Evolutionary conservation across 2,888 invertebrate genomes (phyloP).

Genomic region (Altica lythri): DNA sequence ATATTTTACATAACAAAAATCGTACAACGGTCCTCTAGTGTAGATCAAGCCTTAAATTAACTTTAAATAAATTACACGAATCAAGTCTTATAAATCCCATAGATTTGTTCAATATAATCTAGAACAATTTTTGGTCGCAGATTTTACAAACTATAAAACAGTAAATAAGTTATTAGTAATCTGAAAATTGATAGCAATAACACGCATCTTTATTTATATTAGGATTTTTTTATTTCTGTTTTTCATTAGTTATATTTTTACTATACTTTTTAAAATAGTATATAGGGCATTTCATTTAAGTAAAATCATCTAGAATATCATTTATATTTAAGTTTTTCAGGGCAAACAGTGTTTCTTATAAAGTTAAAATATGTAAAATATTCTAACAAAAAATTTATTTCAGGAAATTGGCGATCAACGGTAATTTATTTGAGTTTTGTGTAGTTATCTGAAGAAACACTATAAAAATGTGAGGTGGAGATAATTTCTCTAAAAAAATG

Average conservation of each 20-base stretch:
- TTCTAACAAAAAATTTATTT: conserved; percentile 44
- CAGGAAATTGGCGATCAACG: conserved; percentile 52
- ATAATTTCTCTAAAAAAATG: conserved; percentile 32
- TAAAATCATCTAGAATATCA: background rate
- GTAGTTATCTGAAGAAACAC: conserved; percentile 28
- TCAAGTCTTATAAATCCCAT: no score
- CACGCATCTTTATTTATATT: conserved; percentile 5
- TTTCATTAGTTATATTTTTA: conserved; percentile 18
- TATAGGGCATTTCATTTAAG: conserved; percentile 2
- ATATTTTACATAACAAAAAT: no score
- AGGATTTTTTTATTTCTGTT: conserved; percentile 4
- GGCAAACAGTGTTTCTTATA: conserved; percentile 11
- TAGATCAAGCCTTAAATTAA: no score
- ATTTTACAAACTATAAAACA: no score
- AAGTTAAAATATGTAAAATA: background rate
- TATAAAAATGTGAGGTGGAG: no score
- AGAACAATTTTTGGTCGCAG: no score
- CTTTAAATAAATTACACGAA: no score
- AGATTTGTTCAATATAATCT: no score
- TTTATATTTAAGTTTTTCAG: conserved; percentile 13
- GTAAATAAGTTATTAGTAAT: no score
- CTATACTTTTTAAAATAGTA: conserved; percentile 25
- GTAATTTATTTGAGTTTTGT: conserved; percentile 32
- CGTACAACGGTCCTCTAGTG: no score
- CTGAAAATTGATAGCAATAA: conserved; percentile 6